A percentile compares a stretch with the other conserved stretches of the same genome.
Conservation (phyloP, 1,140 invertebrate genomes). For the Leptinotarsa undecemlineata region DNA sequence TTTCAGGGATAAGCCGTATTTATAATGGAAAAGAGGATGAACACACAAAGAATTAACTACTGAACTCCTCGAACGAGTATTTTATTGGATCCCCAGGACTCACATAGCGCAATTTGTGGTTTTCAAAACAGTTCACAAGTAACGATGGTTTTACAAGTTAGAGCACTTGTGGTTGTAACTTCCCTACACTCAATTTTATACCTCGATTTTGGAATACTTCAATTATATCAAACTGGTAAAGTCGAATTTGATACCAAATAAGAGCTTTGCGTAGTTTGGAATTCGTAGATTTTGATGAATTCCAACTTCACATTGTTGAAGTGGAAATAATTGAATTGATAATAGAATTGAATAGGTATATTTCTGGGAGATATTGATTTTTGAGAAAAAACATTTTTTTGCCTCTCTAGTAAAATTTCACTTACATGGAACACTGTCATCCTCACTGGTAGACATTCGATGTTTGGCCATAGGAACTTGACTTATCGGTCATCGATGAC, state of each 20-base stretch:
- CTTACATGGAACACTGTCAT: too few species aligned
- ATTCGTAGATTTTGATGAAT: too few species aligned
- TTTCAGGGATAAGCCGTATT: background rate
- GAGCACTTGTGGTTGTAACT: background rate
- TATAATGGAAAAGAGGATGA: slow-evolving; percentile 2
- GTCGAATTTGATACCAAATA: background rate
- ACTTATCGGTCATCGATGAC: too few species aligned
- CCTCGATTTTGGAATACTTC: background rate
- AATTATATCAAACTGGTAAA: background rate
- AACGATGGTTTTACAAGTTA: slow-evolving; percentile 11
- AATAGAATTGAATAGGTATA: too few species aligned
- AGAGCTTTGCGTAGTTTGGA: too few species aligned
- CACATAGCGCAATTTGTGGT: background rate
- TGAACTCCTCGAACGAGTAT: slow-evolving; percentile 4
- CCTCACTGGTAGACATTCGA: too few species aligned
- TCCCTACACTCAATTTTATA: background rate
- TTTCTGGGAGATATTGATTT: too few species aligned
- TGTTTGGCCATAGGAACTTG: too few species aligned
- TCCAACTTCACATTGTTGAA: too few species aligned
- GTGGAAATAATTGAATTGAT: too few species aligned
- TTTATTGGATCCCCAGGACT: background rate
- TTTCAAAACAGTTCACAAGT: slow-evolving; percentile 13
- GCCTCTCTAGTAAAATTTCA: too few species aligned
- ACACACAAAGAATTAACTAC: slow-evolving; percentile 17
- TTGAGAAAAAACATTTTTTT: too few species aligned